A percentile compares a stretch with the other conserved stretches of the same genome.
Conservation (phyloP, 1,140 invertebrate species). For the Bombus affinis region DNA sequence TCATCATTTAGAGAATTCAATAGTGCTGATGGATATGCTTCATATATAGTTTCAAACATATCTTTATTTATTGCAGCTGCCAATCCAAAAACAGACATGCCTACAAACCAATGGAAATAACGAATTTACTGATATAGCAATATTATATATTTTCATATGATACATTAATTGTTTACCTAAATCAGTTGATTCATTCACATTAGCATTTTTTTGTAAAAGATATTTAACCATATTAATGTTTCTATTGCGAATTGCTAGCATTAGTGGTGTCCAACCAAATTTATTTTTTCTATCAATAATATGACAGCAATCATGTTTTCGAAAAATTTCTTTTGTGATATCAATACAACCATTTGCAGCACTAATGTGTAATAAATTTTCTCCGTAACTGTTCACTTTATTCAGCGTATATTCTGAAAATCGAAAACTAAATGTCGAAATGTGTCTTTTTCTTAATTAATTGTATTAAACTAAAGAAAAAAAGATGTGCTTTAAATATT, state of each 20-base stretch:
- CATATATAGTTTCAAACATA: conserved; percentile 75
- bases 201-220: conserved; percentile 76
- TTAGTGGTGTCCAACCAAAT: conserved; percentile 83
- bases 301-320: conserved; percentile 45
- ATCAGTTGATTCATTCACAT: conserved; percentile 79
- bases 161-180: conserved; percentile 72
- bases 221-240: conserved; percentile 77
- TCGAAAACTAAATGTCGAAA: neutral
- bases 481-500: neutral
- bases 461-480: neutral
- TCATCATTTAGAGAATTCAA: conserved; percentile 70
- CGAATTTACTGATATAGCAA: neutral
- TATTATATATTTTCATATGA: no score
- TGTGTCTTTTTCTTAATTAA: neutral
- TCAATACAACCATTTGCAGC: conserved; percentile 73
- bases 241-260: conserved; percentile 82
- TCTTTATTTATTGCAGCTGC: conserved; percentile 72
- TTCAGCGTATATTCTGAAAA: conserved; percentile 74
- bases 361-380: conserved; percentile 77
- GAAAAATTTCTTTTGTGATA: conserved; percentile 72
- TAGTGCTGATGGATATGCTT: conserved; percentile 69
- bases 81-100: conserved; percentile 74
- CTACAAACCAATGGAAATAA: conserved; percentile 52
- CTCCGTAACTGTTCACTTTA: conserved; percentile 75
- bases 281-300: conserved; percentile 76